phyloP scores from a whole-genome alignment of 2,888 invertebrate genomes.

The Parasteatoda lunata region DNA sequence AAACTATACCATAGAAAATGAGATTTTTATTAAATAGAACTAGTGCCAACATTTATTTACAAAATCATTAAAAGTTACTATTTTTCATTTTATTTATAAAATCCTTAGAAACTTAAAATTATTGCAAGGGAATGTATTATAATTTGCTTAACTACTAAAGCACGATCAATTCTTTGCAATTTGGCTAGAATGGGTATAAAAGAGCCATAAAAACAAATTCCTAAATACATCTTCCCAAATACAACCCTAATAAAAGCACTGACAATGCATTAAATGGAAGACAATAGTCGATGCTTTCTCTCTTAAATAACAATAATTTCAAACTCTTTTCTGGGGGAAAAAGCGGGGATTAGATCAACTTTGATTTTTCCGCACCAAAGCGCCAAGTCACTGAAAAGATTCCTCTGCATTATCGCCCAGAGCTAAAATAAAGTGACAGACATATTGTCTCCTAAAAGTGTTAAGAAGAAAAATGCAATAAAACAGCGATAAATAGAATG shows the following conservation, averaged over 20 bases:
- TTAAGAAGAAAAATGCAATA: neutral
- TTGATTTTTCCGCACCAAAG: constrained; percentile 18
- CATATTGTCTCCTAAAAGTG: constrained; percentile 14
- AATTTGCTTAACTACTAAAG: too few relatives aligned
- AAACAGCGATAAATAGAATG: constrained; percentile 28
- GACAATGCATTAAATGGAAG: constrained; percentile 22
- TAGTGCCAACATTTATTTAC: too few relatives aligned
- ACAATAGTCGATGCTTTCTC: neutral
- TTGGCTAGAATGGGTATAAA: neutral
- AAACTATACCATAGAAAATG: too few relatives aligned
- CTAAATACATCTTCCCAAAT: neutral
- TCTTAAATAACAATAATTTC: constrained; percentile 29
- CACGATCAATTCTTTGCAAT: too few relatives aligned
- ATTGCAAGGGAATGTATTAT: too few relatives aligned
- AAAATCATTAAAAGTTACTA: too few relatives aligned
- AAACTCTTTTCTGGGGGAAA: constrained; percentile 13
- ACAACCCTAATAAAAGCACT: constrained; percentile 1
- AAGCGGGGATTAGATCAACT: constrained; percentile 35
- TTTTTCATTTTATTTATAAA: too few relatives aligned
- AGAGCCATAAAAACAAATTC: neutral
- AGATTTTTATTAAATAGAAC: too few relatives aligned
- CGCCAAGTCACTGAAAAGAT: constrained; percentile 22
- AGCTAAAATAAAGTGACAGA: constrained; percentile 12
- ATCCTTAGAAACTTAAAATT: too few relatives aligned
- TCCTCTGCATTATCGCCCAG: constrained; percentile 25